Evolutionary conservation across 2,888 invertebrate genomes (phyloP).

Genomic region (Alloplasta piceator): DNA sequence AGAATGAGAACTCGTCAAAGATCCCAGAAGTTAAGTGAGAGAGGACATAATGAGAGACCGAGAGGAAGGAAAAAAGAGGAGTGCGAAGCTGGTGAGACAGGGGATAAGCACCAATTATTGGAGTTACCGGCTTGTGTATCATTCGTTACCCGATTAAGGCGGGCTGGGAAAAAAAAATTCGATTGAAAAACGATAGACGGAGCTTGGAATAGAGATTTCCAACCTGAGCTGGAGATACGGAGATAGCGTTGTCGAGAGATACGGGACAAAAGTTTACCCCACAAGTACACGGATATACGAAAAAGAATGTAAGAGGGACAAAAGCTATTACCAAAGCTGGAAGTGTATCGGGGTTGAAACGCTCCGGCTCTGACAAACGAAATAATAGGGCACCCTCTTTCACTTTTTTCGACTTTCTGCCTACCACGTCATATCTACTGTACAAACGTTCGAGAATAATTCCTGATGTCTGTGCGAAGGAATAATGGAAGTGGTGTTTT

Average conservation of each 20-base stretch:
- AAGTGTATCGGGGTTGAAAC: conserved; percentile 64
- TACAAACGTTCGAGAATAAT: conserved; percentile 52
- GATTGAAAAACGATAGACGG: conserved; percentile 74
- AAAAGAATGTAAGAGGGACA: conserved; percentile 45
- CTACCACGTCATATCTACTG: conserved; percentile 30
- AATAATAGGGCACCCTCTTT: conserved; percentile 69
- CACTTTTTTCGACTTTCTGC: conserved; percentile 17
- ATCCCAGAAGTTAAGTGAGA: not conserved
- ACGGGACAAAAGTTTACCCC: not conserved
- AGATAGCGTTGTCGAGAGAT: conserved; percentile 49
- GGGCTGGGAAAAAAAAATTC: conserved; percentile 77
- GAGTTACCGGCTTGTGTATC: conserved; percentile 78
- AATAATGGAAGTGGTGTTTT: conserved; percentile 25
- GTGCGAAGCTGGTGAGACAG: conserved; percentile 51
- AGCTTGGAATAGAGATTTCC: conserved; percentile 31
- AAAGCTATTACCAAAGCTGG: conserved; percentile 74
- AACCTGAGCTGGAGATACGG: conserved; percentile 14
- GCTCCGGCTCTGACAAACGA: conserved; percentile 66
- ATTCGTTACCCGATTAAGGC: conserved; percentile 78
- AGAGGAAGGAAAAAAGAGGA: not conserved
- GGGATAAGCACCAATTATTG: conserved; percentile 80
- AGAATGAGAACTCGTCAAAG: conserved; percentile 11
- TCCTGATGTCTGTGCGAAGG: conserved; percentile 43
- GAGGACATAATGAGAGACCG: not conserved
- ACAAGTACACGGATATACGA: not conserved